Percentiles rank a stretch among this genome's conserved stretches.
Conservation (phyloP, 2,797 vertebrate genomes). For the Sebastes diaconus region DNA sequence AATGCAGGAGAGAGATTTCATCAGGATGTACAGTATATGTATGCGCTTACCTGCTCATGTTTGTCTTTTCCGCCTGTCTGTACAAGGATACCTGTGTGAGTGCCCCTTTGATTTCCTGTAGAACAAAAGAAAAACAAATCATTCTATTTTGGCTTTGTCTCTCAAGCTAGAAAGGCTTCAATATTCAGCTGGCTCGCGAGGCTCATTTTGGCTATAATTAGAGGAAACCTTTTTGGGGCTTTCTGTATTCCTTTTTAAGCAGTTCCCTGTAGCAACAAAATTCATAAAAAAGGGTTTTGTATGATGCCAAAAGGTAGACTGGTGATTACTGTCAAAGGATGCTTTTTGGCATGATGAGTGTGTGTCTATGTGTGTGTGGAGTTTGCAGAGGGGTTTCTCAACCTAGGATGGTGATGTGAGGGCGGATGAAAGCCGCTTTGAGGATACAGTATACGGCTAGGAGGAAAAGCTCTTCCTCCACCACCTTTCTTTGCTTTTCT, state of each 20-base stretch:
- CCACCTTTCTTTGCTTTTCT: constrained; percentile 53
- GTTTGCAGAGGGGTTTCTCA: constrained; percentile 53
- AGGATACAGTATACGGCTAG: constrained; percentile 54
- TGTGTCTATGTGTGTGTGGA: constrained; percentile 9
- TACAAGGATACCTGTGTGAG: constrained; percentile 1
- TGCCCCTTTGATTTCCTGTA: constrained; percentile 32
- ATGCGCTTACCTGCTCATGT: background rate
- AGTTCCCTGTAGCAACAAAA: constrained; percentile 33
- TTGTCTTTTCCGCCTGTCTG: background rate
- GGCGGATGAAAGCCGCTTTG: constrained; percentile 74
- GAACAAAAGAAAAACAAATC: constrained; percentile 39
- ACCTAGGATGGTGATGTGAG: constrained; percentile 50
- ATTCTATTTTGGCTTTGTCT: constrained; percentile 16
- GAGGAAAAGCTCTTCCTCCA: constrained; percentile 56
- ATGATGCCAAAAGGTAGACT: constrained; percentile 57
- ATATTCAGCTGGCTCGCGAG: constrained; percentile 10
- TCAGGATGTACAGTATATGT: background rate
- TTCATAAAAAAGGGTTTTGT: constrained; percentile 43
- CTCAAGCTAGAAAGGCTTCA: constrained; percentile 13
- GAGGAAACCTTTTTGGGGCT: constrained; percentile 34
- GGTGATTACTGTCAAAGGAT: constrained; percentile 58
- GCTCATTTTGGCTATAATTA: constrained; percentile 52
- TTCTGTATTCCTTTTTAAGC: constrained; percentile 35
- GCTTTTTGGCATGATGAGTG: constrained; percentile 47
- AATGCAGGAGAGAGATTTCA: background rate